These are phyloP conservation scores for Anadara kagoshimensis DNA, from an alignment of 1,140 invertebrate genomes.

Conservation along the genomic window DNA sequence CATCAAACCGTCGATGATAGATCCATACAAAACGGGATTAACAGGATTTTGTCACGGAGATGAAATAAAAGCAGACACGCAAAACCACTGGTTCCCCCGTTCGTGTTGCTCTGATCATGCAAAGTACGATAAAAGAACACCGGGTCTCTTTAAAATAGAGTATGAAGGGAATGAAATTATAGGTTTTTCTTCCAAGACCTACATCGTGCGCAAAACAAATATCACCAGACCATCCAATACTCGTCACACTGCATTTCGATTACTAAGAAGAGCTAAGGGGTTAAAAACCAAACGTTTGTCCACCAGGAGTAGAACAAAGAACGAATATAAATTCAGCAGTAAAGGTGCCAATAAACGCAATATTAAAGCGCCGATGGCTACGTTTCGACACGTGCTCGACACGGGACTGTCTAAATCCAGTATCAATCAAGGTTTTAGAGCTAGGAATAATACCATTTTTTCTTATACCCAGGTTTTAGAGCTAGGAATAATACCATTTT, in stretches of 20 bases:
- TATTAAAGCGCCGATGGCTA: conserved; percentile 19
- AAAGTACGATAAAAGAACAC: conserved; percentile 19
- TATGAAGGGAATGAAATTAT: conserved; percentile 28
- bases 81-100: conserved; percentile 18
- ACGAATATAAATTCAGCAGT: conserved; percentile 19
- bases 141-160: conserved; percentile 22
- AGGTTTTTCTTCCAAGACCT: conserved; percentile 22
- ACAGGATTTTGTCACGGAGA: too few relatives aligned
- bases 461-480: conserved; percentile 22
- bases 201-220: conserved; percentile 29
- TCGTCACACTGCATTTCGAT: not conserved
- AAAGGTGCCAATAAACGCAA: conserved; percentile 20
- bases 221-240: not conserved
- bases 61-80: not conserved
- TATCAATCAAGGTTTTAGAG: conserved; percentile 16
- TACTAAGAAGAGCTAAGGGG: conserved; percentile 20
- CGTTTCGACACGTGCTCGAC: conserved; percentile 21
- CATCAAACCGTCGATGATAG: conserved; percentile 7
- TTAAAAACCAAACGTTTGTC: conserved; percentile 7
- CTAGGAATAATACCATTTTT: conserved; percentile 10
- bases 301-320: not conserved
- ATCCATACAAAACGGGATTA: not conserved
- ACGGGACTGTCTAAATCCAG: conserved; percentile 4
- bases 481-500: conserved; percentile 28
- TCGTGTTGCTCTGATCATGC: conserved; percentile 10